These are phyloP conservation scores for Hypothenemus hampei DNA, from an alignment of 1,140 invertebrate species.

Conservation along the genomic window DNA sequence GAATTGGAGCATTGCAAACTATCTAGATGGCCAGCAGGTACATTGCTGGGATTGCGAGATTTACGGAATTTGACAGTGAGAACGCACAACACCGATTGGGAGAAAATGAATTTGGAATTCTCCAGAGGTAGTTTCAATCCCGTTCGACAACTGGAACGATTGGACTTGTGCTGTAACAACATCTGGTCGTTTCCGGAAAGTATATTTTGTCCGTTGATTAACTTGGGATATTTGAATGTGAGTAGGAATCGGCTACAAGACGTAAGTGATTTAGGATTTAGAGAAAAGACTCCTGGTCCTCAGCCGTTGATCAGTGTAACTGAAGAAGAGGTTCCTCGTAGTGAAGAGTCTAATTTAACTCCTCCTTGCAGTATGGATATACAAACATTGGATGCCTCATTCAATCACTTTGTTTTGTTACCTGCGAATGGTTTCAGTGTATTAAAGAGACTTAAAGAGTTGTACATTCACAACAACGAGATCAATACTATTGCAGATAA, in stretches of 20 bases:
- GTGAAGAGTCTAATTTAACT: constrained; percentile 44
- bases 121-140: constrained; percentile 66
- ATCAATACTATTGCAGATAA: constrained; percentile 79
- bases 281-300: constrained; percentile 53
- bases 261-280: constrained; percentile 72
- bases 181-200: constrained; percentile 82
- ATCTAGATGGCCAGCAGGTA: constrained; percentile 66
- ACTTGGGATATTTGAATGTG: constrained; percentile 71
- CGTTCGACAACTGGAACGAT: constrained; percentile 67
- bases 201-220: constrained; percentile 75
- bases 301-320: constrained; percentile 60
- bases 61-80: constrained; percentile 75
- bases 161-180: constrained; percentile 84
- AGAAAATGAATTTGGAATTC: constrained; percentile 71
- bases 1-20: constrained; percentile 82
- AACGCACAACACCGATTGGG: constrained; percentile 74
- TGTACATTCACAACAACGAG: constrained; percentile 78
- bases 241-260: constrained; percentile 82
- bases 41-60: constrained; percentile 67
- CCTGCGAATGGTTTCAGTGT: constrained; percentile 74
- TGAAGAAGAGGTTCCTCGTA: constrained; percentile 45
- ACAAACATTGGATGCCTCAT: constrained; percentile 75
- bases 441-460: constrained; percentile 65
- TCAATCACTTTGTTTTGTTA: constrained; percentile 76
- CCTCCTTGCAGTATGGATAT: constrained; percentile 70